These are phyloP conservation scores for Masticophis lateralis DNA, from an alignment of 2,797 vertebrate genomes.

Conservation along the genomic window DNA sequence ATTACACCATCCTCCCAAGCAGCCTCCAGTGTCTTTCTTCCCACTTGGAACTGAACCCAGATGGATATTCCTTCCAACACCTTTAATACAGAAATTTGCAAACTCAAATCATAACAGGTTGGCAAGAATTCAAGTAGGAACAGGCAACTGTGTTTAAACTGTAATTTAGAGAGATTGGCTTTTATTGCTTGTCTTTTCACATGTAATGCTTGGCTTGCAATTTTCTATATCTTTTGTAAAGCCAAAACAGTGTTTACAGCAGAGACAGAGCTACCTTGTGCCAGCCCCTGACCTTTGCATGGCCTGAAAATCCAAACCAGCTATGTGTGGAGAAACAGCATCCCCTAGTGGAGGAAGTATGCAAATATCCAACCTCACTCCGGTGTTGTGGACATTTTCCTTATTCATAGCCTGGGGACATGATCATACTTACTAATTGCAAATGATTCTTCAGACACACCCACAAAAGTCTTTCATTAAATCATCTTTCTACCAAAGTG, in stretches of 20 bases:
- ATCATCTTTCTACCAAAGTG: neutral
- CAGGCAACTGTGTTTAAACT: neutral
- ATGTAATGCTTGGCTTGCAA: accelerated
- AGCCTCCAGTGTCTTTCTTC: too few relatives aligned
- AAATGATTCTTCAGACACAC: neutral
- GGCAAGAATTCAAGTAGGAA: neutral
- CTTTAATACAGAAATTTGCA: neutral
- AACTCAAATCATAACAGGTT: neutral
- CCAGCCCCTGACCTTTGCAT: constrained; percentile 62
- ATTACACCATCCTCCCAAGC: too few relatives aligned
- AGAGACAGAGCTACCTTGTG: neutral
- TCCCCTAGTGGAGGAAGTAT: constrained; percentile 63
- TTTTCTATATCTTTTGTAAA: neutral
- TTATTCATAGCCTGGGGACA: neutral
- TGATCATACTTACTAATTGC: neutral
- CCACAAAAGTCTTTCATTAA: neutral
- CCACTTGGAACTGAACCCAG: too few relatives aligned
- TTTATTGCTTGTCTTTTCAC: neutral
- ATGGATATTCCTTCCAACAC: too few relatives aligned
- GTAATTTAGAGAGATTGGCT: neutral
- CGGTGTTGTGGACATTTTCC: neutral
- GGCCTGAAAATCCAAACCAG: constrained; percentile 30
- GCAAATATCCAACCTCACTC: constrained; percentile 29
- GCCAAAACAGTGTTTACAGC: neutral
- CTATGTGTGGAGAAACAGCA: constrained; percentile 62